Conservation (phyloP, 2,113 vertebrate species). For the Amphilophus citrinellus region DNA sequence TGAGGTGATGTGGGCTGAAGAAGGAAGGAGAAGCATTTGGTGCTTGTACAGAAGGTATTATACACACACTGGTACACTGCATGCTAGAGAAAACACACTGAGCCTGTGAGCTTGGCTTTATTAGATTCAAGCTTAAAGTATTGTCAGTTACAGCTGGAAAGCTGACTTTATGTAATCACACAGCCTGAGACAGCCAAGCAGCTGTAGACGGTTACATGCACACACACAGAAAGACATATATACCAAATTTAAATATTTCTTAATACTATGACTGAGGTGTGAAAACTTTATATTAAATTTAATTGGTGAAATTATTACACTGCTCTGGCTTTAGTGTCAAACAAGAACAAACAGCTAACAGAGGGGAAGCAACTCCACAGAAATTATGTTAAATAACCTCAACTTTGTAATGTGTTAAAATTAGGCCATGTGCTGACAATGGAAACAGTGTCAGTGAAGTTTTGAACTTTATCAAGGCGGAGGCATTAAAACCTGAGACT, state of each 20-base stretch:
- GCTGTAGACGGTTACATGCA: conserved; percentile 28
- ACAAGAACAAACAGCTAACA: neutral
- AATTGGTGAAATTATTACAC: neutral
- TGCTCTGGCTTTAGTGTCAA: neutral
- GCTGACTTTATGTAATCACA: conserved; percentile 66
- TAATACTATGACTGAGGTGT: neutral
- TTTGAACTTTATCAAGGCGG: neutral
- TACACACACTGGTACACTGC: conserved; percentile 66
- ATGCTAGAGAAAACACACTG: conserved; percentile 71
- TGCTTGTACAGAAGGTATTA: conserved; percentile 67
- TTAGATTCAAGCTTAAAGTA: conserved; percentile 69
- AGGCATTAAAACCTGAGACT: neutral
- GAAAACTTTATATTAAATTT: neutral
- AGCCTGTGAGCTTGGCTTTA: conserved; percentile 70
- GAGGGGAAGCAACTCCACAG: too few species aligned
- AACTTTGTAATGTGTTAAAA: neutral
- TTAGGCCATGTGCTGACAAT: neutral
- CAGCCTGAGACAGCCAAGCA: conserved; percentile 48
- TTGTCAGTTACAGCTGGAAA: conserved; percentile 65
- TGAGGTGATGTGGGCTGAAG: conserved; percentile 46
- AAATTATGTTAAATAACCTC: neutral
- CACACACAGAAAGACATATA: neutral
- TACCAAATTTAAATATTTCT: neutral
- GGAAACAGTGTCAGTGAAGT: neutral
- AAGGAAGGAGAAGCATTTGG: conserved; percentile 45